Base-by-base conservation (phyloP, 2,888 invertebrate species). In the Plebejus melissa region DNA sequence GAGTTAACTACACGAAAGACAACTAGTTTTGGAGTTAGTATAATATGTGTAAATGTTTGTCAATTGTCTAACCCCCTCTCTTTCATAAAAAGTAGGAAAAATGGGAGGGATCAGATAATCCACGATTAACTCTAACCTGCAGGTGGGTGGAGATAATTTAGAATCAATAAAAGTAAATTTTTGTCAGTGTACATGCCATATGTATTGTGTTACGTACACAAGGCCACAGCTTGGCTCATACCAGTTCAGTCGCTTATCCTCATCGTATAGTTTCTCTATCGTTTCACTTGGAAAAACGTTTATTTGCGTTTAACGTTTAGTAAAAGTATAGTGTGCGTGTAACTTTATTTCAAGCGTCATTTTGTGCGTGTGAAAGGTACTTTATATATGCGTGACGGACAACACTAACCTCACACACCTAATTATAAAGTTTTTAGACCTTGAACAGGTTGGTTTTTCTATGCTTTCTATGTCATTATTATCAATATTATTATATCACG, bases 331-430 rank as follows among this genome's bases (percentile, higher is more conserved):
- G 65, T 65, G 65, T 65, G 11, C 32, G 13, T 65, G 65, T 65
- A 13, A 65, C 65, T 65, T 58, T 22, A 58, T 22, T 2, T 2
- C 4, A 58, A 65, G 28, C 11, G 28, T 65, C n/a, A 60, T 60
- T 65, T 32, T 16, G 65, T 32, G 65, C 32, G 65, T 65, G 65
- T 65, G 65, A 36, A 65, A 65, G 32, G 16, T 65, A 65, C 65
- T 65, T 65, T 65, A 65, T 65, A 65, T 65, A 65, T 65, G 32
- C 32, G 32, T 36, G 65, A 16, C 32, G 11, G 28, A 60, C 11
- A 11, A 9, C 1, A 57, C 22, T 50, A 50, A 50, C 50, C 4
- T 54, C 16, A 54, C 54, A 16, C 11, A 3, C 0, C 9, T 46
- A 22, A 22, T 22, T 22, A 46, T 46, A 9, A 46, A 9, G 2